These are phyloP conservation scores for Standfussiana lucernea DNA, from an alignment of 2,888 invertebrate species.

Conservation along the genomic window DNA sequence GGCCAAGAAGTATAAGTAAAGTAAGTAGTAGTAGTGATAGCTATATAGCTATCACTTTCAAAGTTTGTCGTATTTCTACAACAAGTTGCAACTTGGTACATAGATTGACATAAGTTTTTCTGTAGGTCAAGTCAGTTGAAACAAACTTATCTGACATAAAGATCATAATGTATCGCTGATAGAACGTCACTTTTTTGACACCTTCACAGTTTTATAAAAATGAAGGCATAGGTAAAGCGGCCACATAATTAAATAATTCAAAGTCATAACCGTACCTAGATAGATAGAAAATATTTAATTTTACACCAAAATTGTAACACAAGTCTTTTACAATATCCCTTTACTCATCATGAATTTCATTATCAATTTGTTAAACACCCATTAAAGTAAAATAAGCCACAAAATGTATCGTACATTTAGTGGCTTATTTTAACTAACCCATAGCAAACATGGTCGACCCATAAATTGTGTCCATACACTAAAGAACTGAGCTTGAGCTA, in stretches of 20 bases:
- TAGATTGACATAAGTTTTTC: not conserved
- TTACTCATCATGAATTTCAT: too few relatives aligned
- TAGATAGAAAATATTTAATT: too few relatives aligned
- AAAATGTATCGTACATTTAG: constrained; percentile 19
- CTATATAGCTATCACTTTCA: not conserved
- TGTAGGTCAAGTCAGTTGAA: too few relatives aligned
- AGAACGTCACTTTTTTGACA: not conserved
- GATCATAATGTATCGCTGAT: too few relatives aligned
- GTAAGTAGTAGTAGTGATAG: too few relatives aligned
- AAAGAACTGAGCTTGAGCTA: constrained; percentile 39
- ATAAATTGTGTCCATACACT: constrained; percentile 46
- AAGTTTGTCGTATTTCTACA: not conserved
- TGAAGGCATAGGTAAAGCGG: not conserved
- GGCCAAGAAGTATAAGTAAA: too few relatives aligned
- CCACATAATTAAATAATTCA: constrained; percentile 2
- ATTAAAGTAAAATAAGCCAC: constrained; percentile 31
- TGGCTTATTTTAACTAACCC: too few relatives aligned
- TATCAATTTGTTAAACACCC: not conserved
- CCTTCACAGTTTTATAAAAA: not conserved
- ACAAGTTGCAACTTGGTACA: not conserved
- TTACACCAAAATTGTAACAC: too few relatives aligned
- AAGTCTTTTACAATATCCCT: too few relatives aligned
- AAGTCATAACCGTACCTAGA: too few relatives aligned
- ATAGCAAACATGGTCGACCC: constrained; percentile 19
- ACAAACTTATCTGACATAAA: too few relatives aligned